Base-by-base conservation (phyloP, 2,888 invertebrate species). In the Hirtodrosophila trivittata region DNA sequence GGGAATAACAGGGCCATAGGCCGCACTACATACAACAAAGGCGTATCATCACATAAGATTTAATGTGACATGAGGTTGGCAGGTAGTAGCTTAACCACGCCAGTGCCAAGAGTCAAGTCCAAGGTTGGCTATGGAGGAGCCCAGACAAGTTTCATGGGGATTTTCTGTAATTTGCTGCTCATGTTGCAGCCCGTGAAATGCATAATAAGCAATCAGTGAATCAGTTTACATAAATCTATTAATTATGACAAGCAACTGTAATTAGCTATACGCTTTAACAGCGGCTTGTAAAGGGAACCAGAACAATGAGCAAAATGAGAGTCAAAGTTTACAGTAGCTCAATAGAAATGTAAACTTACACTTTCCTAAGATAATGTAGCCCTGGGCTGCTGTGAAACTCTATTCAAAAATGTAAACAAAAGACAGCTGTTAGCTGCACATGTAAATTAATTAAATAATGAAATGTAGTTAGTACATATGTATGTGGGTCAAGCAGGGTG, bases 101-200 rank as follows among this genome's bases (percentile, higher is more conserved):
- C 60, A 57, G 54, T 41, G 35, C 14, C 54, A 64, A 54, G 52
- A 76, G 73, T 66, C 77, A 85, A 84, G 78, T 77, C 85, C 78
- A 85, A 85, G 86, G 83, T 59, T 70, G 49, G 16, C 13, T 37
- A 55, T 57, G 54, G 45, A 68, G 54, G 39, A 68, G 41, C 33
- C 35, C 32, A 55, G 70, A 45, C 57, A 42, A 57, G 45, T 38
- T 57, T 54, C 28, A 6, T 38, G 66, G 51, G 39, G 51, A 38
- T 55, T 74, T 55, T 42, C 30, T 41, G 30, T 46, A 69, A 54
- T 63, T 69, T 64, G 64, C 47, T 39, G 33, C 16, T 18, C 7
- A 55, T 38, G 13, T 49, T 51, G 32, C 45, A 38, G 32, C n/a
- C 28, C 18, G 18, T 47, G 42, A 38, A 54, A 45, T 47, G 18